A percentile compares a stretch with the other conserved stretches of the same genome.
These are phyloP conservation scores for Oryzias javanicus DNA, from an alignment of 2,113 vertebrate genomes.

Conservation along the genomic window DNA sequence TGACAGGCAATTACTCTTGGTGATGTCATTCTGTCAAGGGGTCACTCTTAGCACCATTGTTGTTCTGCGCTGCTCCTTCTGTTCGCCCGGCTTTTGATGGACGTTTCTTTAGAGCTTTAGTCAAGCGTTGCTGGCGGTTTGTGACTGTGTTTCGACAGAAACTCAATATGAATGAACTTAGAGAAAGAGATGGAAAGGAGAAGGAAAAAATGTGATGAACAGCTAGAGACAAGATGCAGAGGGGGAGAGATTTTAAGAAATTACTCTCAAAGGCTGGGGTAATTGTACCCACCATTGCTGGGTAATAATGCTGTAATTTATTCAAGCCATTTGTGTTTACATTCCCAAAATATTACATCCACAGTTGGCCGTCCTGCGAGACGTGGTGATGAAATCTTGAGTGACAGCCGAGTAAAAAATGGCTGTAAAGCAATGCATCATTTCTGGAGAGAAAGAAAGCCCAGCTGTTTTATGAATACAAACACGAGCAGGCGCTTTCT, in stretches of 20 bases:
- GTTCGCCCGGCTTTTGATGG: conserved; percentile 53
- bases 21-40: conserved; percentile 62
- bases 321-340: conserved; percentile 53
- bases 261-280: conserved; percentile 13
- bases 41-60: conserved; percentile 63
- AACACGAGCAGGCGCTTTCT: conserved; percentile 41
- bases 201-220: conserved; percentile 18
- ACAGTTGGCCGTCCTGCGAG: conserved; percentile 34
- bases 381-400: conserved; percentile 37
- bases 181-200: conserved; percentile 16
- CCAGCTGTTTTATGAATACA: conserved; percentile 45
- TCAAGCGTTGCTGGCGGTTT: conserved; percentile 40
- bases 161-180: conserved; percentile 68
- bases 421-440: conserved; percentile 25
- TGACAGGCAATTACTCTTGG: conserved; percentile 75
- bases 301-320: conserved; percentile 32
- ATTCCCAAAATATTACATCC: conserved; percentile 35
- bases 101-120: conserved; percentile 65
- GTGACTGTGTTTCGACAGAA: conserved; percentile 60
- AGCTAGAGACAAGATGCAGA: conserved; percentile 33
- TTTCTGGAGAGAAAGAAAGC: conserved; percentile 29
- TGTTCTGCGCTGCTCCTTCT: conserved; percentile 44
- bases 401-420: conserved; percentile 35
- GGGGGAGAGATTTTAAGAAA: conserved; percentile 11
- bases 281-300: conserved; percentile 9